Base-by-base conservation (phyloP, 2,113 vertebrate genomes). In the Oncorhynchus nerka region DNA sequence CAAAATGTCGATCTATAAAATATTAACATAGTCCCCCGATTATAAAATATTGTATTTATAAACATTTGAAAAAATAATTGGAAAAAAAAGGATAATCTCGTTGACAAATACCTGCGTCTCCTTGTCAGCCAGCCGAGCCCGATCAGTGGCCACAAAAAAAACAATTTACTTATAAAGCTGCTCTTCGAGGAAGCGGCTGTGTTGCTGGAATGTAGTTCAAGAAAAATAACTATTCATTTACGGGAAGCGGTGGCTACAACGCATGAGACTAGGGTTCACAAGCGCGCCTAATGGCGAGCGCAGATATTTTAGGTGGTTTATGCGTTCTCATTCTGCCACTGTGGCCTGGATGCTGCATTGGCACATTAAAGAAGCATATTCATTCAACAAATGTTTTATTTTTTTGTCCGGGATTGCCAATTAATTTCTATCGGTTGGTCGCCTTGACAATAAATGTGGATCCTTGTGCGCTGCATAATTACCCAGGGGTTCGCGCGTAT, bases 151-250 rank as follows among this genome's bases (percentile, higher is more conserved):
- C 48, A 69, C 30, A 77, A 80, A 67, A 85, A 78, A 86, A 86
- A 26, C 81, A 85, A 85, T 73, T 76, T 82, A 79, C 73, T 88
- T 89, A 88, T 88, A 85, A 87, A 88, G 76, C 68, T 61, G 75
- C 75, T 81, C 67, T 79, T 66, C 55, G 76, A 78, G 79, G 65
- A 19, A 81, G 57, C 61, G 8, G 12, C 9, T 8, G 11, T 7
- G 12, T 22, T 1, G 22, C 13, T 22, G 4, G 39, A 11, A 75
- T 86, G 88, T 86, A 89, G 86, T 88, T 80, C 9, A 48, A 28
- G 4, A 20, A 20, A 49, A 30, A 39, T 19, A 28, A 1, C 3
- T 3, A 5, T 12, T 8, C 13, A 7, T 66, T 28, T 2, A 45
- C 57, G 8, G 1, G 8, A 24, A 2, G 7, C 19, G 34, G 6